Conservation (phyloP, 2,113 vertebrate genomes). For the Australoheros scitulus region DNA sequence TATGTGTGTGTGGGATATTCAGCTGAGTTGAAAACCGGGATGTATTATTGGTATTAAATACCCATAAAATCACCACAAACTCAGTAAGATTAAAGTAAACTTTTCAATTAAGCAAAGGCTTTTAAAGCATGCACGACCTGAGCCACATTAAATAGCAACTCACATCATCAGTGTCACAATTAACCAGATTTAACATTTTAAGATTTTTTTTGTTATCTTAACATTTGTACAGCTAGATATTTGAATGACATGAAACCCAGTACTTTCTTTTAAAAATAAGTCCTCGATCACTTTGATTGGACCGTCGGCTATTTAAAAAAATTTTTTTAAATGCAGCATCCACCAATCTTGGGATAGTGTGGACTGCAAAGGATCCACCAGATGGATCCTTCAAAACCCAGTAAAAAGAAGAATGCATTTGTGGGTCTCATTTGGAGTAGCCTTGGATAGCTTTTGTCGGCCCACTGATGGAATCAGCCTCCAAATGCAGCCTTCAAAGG, state of each 20-base stretch:
- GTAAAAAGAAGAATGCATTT: background rate
- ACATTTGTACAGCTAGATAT: background rate
- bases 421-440: background rate
- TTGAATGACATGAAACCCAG: background rate
- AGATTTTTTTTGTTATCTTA: background rate
- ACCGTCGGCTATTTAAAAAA: too few species aligned
- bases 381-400: background rate
- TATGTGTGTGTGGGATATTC: background rate
- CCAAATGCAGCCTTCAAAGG: background rate
- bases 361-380: background rate
- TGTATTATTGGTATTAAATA: background rate
- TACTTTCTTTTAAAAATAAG: background rate
- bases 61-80: background rate
- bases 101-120: background rate
- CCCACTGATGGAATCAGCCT: background rate
- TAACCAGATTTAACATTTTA: background rate
- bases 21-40: background rate
- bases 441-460: background rate
- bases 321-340: too few species aligned
- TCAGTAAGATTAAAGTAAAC: background rate
- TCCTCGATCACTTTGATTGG: background rate
- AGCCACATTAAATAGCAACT: background rate
- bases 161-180: rapidly evolving
- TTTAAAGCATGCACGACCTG: background rate
- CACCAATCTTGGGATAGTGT: background rate